Evolutionary conservation across 1,140 invertebrate genomes (phyloP), one percentile per base, ranked within the genome.

Genomic region (Trichonephila inaurata): DNA sequence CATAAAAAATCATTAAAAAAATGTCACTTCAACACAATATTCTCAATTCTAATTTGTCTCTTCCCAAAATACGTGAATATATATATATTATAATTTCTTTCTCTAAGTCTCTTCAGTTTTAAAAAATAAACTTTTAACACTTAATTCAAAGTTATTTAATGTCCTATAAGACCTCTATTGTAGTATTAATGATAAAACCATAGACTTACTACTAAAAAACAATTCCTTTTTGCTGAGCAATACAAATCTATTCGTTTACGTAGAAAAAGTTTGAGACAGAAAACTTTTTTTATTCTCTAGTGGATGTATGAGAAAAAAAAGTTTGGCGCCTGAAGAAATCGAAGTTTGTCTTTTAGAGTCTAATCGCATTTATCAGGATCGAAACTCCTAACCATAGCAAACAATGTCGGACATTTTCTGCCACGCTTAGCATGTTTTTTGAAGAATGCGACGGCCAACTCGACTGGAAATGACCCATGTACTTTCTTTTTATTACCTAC

Each of bases 391-490:
- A 77, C 72, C 72, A 33, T 77, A 40, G 33, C 33, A 77, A 77
- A 77, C 33, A 40, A 40, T 33, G 72, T 77, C 33, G 72, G 72
- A 18, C 28, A 40, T 77, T 77, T 77, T 77, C 72, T 77, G 72
- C 28, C 28, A 77, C 33, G 72, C 72, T 77, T 77, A 77, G 72
- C 28, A 40, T 77, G 28, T 77, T 77, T 77, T 40, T 6, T 12
- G 72, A 33, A 40, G 4, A 77, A 77, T 19, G 16, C 18, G 4
- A 18, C 28, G 33, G 28, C 72, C 18, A 40, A 33, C 12, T 77
- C 28, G 28, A 18, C 72, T 77, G 16, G 28, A 77, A 77, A 18
- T 77, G 72, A 18, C 16, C 7, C 3, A 16, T 40, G 14, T 77
- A 6, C 28, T 5, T 16, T 16, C 4, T 28, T 16, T 40, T 77